Evolutionary conservation across 64 coral and sea anemone genomes (phyloP).

Genomic region (Montipora capricornis): DNA sequence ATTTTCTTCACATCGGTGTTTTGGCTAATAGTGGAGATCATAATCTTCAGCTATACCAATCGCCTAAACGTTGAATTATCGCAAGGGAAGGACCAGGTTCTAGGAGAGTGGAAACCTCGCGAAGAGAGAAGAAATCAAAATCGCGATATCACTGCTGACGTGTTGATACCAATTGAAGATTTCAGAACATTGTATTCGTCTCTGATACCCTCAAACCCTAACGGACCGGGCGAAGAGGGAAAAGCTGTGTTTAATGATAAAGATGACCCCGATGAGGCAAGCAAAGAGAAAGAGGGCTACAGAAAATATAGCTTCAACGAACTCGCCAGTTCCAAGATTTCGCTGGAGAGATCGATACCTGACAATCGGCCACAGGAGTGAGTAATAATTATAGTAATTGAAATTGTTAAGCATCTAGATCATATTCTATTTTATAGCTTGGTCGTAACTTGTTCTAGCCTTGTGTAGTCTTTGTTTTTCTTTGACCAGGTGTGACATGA

Average conservation of each 20-base stretch:
- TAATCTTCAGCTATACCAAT: slow-evolving; percentile 81
- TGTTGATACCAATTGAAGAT: slow-evolving; percentile 53
- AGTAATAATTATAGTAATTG: slow-evolving; percentile 58
- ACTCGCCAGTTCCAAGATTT: slow-evolving; percentile 90
- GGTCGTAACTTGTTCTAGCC: neutral
- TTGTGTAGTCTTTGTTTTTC: neutral
- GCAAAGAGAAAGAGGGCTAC: slow-evolving; percentile 71
- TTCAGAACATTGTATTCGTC: slow-evolving; percentile 74
- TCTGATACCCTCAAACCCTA: slow-evolving; percentile 49
- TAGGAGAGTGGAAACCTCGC: slow-evolving; percentile 19
- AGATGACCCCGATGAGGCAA: slow-evolving; percentile 35
- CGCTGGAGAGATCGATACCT: slow-evolving; percentile 83
- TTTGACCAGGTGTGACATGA: neutral
- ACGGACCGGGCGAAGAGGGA: slow-evolving; percentile 64
- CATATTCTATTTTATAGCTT: neutral
- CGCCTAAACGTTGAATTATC: slow-evolving; percentile 58
- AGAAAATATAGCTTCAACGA: slow-evolving; percentile 93
- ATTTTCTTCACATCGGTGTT: slow-evolving; percentile 89
- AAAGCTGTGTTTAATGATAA: slow-evolving; percentile 65
- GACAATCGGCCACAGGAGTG: slow-evolving; percentile 89
- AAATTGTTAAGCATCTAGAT: neutral
- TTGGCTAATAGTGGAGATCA: slow-evolving; percentile 79
- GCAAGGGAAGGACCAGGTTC: slow-evolving; percentile 18
- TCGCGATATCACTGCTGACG: neutral
- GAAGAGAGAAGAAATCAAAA: neutral